Evolutionary conservation across 1,140 invertebrate species (phyloP).

Genomic region (Atopsyche davidsoni): DNA sequence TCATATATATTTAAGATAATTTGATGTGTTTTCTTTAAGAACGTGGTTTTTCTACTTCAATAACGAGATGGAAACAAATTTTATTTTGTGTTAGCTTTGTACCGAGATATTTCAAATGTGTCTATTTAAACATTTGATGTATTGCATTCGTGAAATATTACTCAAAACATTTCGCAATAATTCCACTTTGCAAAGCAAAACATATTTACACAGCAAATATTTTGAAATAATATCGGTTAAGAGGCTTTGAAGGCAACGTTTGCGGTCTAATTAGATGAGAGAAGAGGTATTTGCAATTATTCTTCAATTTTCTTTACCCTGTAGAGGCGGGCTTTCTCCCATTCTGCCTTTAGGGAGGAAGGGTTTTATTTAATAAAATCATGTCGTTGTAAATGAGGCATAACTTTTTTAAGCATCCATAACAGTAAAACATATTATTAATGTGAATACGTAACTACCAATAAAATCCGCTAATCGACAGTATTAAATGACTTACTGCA

Average conservation of each 20-base stretch:
- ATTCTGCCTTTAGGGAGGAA: constrained; percentile 2
- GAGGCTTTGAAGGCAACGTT: constrained; percentile 26
- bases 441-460: too few species aligned
- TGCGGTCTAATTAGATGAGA: constrained; percentile 29
- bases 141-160: too few species aligned
- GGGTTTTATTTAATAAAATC: background rate
- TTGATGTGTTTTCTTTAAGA: too few species aligned
- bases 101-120: too few species aligned
- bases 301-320: constrained; percentile 29
- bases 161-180: too few species aligned
- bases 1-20: too few species aligned
- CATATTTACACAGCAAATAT: constrained; percentile 31
- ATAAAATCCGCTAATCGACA: background rate
- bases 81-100: too few species aligned
- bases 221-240: constrained; percentile 30
- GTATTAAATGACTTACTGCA: background rate
- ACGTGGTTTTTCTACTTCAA: too few species aligned
- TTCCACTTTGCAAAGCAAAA: constrained; percentile 14
- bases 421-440: too few species aligned
- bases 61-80: too few species aligned
- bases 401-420: too few species aligned
- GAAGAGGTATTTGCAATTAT: constrained; percentile 30
- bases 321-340: constrained; percentile 3
- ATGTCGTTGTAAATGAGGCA: background rate
- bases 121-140: too few species aligned